Base-by-base conservation (phyloP, 2,113 vertebrate genomes). In the Pseudorasbora parva region DNA sequence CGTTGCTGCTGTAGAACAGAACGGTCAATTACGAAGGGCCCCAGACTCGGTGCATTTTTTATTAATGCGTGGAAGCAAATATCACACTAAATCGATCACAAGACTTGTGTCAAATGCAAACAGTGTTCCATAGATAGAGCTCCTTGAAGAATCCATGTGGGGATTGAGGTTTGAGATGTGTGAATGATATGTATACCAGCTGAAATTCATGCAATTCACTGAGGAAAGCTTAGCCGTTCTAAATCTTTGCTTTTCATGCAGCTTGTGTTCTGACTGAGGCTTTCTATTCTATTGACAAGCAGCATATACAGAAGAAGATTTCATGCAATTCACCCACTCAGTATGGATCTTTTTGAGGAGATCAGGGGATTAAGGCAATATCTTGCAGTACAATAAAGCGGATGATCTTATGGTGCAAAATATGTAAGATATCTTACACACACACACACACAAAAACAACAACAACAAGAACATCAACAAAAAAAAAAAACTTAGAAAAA, bases 191-290 rank as follows among this genome's bases (percentile, higher is more conserved):
- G 78, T 51, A 69, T 81, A 81, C 78, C 54, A 81, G 45, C 25
- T 47, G 47, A 81, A 56, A 69, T 69, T 81, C 64, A 41, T 47
- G 64, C 27, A 81, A 69, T 69, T 81, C 64, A 69, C 19, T 25
- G 64, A 81, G 47, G 60, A 81, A 54, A 37, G 78, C 78, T 56
- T 51, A 49, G 30, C 12, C 3, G 47, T 49, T 49, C 27, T 8
- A 81, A 68, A 81, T 54, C 60, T 81, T 66, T 54, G 47, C 79
- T 69, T 81, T 81, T 81, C 79, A 81, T 66, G 43, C 78, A 66
- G 78, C 60, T 80, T 51, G 78, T 66, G 27, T 69, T 81, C 64
- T 54, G 64, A 51, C 12, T 6, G 25, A 41, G 17, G 4, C 21
- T 41, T 81, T 69, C 78, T 37, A 56, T 68, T 69, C 47, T 81